A percentile compares a stretch with the other conserved stretches of the same genome.
phyloP scores from a whole-genome alignment of 2,113 vertebrate species.

The pig (Sus scrofa) region T2T-Sscrofa CM000824.6:232253001-232253500 shows the following conservation, averaged over 20 bases:
- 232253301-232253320: no score
- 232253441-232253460: rapidly evolving
- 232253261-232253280: rapidly evolving
- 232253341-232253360: rapidly evolving
- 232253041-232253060: no score
- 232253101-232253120: background rate
- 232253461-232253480: no score
- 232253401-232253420: background rate
- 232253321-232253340: rapidly evolving
- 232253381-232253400: background rate
- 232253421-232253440: background rate
- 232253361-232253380: background rate
- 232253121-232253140: background rate
- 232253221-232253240: background rate
- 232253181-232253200: rapidly evolving
- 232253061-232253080: rapidly evolving
- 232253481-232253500: background rate
- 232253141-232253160: no score
- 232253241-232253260: rapidly evolving
- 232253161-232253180: rapidly evolving
- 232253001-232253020: background rate
- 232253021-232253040: background rate
- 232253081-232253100: rapidly evolving
- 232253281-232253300: no score
- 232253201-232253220: rapidly evolving